phyloP scores from a whole-genome alignment of 2,888 invertebrate species.

The Itoplectis maculator region DNA sequence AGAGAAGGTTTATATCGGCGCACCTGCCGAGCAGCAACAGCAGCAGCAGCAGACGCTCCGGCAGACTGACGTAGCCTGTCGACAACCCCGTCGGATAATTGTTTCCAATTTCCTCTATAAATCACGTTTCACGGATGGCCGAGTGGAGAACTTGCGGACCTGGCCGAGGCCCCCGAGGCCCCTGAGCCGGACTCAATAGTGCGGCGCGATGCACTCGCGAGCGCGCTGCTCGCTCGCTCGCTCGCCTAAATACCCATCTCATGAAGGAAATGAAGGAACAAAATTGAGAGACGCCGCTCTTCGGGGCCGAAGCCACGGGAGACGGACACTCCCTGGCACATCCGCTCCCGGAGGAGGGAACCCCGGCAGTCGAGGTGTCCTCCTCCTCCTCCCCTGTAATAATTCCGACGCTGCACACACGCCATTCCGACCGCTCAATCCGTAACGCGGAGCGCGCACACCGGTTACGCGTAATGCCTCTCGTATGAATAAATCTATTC shows the following conservation, averaged over 20 bases:
- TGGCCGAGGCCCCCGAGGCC: not conserved
- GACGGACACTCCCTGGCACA: constrained; percentile 11
- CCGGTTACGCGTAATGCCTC: constrained; percentile 59
- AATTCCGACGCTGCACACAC: constrained; percentile 51
- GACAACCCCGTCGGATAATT: constrained; percentile 62
- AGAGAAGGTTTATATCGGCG: not conserved
- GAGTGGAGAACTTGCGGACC: not conserved
- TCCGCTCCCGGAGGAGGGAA: not conserved
- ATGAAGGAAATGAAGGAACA: constrained; percentile 53
- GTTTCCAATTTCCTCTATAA: constrained; percentile 72
- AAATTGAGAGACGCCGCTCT: constrained; percentile 5
- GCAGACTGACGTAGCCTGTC: constrained; percentile 16
- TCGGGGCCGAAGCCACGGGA: not conserved
- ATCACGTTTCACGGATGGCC: constrained; percentile 78
- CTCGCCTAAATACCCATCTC: constrained; percentile 22
- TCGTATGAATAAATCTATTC: constrained; percentile 53
- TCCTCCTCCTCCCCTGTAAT: too few relatives aligned
- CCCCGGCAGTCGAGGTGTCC: constrained; percentile 5
- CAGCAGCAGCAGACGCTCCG: not conserved
- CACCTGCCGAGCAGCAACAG: constrained; percentile 10
- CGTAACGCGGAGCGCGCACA: constrained; percentile 52
- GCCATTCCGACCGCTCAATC: constrained; percentile 57
- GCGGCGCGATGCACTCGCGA: not conserved
- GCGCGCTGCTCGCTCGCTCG: not conserved
- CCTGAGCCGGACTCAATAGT: not conserved